Base-by-base conservation (phyloP, 2,797 vertebrate genomes). In the Darevskia mixta region DNA sequence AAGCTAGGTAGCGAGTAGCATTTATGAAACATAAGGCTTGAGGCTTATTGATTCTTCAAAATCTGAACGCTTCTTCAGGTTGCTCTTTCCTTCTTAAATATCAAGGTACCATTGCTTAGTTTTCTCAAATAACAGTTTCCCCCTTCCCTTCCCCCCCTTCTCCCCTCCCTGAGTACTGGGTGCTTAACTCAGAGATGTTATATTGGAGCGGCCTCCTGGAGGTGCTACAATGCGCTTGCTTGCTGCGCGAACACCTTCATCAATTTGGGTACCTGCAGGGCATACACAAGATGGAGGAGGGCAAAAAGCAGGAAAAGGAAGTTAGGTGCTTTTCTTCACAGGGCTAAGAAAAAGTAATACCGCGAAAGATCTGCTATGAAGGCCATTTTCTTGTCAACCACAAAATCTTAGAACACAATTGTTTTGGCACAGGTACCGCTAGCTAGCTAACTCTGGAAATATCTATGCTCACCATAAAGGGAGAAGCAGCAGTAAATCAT, bases 1-100 rank as follows among this genome's bases (percentile, higher is more conserved):
- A 98, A 98, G 97, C 97, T 97, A 97, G 96, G 97, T 97, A 97
- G 96, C 97, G 96, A 97, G 97, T 98, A 98, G 97, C 97, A 96
- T 96, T 96, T 94, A 97, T 97, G 97, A 98, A 98, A 98, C 98
- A 98, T 99, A 99, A 99, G 98, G 98, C 98, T 98, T 98, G 98
- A 98, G 98, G 98, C 98, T 98, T 98, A 97, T 97, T 96, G 97
- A 98, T 97, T 98, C 97, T 97, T 97, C 95, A 97, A 89, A 96
- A 95, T 96, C 97, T 96, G 96, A 97, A 97, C 94, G 94, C 96
- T 97, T 97, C 96, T 92, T 96, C 96, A 55, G 49, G 96, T 96
- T 97, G 94, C 94, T 96, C 86, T 95, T 96, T 96, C 27, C 93
- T 92, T 96, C 95, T 97, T 95, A 93, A 97, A 97, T 96, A 97